Base-by-base conservation (phyloP, 2,888 invertebrate species). In the Biston stratarius region DNA sequence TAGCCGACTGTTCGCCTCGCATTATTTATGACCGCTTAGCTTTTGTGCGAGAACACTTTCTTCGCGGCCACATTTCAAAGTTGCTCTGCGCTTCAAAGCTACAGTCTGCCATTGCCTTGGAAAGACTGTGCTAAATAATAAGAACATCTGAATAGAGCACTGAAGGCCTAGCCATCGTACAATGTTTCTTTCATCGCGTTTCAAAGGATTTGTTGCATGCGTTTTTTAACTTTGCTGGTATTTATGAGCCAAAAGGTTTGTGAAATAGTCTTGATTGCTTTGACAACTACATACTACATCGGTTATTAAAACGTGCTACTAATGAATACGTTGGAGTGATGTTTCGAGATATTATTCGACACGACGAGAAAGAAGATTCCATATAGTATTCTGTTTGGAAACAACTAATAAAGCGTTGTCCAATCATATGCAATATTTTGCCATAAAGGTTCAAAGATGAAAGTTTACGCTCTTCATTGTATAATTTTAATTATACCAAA, bases 21-120 rank as follows among this genome's bases (percentile, higher is more conserved):
- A 85, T 90, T 91, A 92, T 92, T 93, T 92, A 92, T 88, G 85
- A 81, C 82, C 79, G 83, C 86, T 88, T 83, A 87, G 79, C 84
- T 88, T 88, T 88, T 87, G 87, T 89, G 82, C 82, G 80, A 80
- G 84, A 83, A 86, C 83, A 85, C 86, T 86, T 82, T 83, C 80
- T 81, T 85, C 79, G 81, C 82, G 78, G 76, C 74, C 76, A 75
- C 76, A 77, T 81, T 68, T 86, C 83, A 88, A 84, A 83, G 86
- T 86, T 83, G 83, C 80, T 79, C 77, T 76, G 78, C 53, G 70
- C 69, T 64, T 48, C 59, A 59, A 65, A 73, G 73, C 57, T 60
- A 24, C 8, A 9, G 40, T 10, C 42, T 10, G 11, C 11, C 1
- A 42, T 47, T 47, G 14, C 15, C 14, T 15, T 15, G 14, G 15